Evolutionary conservation across 2,113 vertebrate species (phyloP), one percentile per base, ranked within the genome.

Genomic region (Ailurus styani): DNA sequence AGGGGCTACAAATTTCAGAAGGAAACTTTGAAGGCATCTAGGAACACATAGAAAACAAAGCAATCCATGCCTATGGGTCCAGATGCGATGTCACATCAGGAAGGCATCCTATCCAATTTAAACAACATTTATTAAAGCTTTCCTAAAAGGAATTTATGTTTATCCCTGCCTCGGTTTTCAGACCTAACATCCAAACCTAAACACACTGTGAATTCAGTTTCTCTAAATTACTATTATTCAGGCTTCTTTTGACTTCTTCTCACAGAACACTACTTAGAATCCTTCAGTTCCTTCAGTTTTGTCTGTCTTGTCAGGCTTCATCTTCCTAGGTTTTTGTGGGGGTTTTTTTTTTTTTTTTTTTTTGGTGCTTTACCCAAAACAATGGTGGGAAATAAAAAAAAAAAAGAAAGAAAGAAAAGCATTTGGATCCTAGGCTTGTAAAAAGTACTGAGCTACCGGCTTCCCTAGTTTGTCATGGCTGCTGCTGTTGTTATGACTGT

Each of bases 391-490:
- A 95, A 57, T 78, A 54, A 92, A 87, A 92, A 83, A 12, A 72
- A 91, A 97, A 87, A 54, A 92, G 85, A 92, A 83, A 12, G 66
- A 91, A 97, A 87, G 50, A 47, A 75, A 66, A 93, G 55, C 23
- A 11, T 52, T 93, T 83, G 78, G n/a, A 45, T 40, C 25, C 47
- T 54, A 34, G 3, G 5, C 45, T 90, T 79, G 29, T 70, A 85
- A 85, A 90, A 92, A 72, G 72, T 14, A 37, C 68, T 2, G 9
- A 91, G 77, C 86, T 17, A 5, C 77, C 47, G 10, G 50, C 34
- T 87, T 90, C 68, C 86, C 87, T 45, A 0, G 31, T 81, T 77
- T 83, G 90, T 70, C 83, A 54, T 89, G 68, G 20, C 55, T 57
- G n/a, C 18, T 15, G 37, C 87, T 70, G 31, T 45, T 90, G 62